A percentile compares a stretch with the other conserved stretches of the same genome.
phyloP scores from a whole-genome alignment of 2,113 vertebrate genomes.

The Uria aalge region DNA sequence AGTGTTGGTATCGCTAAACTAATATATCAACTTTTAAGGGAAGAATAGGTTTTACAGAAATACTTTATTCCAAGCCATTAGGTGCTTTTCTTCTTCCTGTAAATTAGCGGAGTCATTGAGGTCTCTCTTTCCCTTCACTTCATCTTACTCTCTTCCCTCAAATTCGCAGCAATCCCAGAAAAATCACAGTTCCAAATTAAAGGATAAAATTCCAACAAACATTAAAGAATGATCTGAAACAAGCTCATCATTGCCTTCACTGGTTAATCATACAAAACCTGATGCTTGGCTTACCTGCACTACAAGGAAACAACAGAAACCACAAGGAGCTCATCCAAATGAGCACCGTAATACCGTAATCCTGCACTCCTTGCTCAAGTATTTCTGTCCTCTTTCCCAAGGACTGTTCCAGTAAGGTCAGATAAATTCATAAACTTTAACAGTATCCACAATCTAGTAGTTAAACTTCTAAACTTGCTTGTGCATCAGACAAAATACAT shows the following conservation, averaged over 20 bases:
- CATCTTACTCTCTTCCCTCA: background rate
- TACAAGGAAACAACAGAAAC: background rate
- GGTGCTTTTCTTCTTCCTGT: background rate
- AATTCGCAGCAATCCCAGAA: background rate
- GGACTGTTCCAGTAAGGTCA: background rate
- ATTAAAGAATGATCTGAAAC: background rate
- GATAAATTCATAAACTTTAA: background rate
- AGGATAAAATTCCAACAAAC: background rate
- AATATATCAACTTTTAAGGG: background rate
- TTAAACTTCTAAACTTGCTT: background rate
- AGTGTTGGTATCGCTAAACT: background rate
- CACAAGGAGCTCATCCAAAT: background rate
- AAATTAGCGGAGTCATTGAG: background rate
- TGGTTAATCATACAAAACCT: background rate
- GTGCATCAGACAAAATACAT: background rate
- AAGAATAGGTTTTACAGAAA: background rate
- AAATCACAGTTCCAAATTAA: background rate
- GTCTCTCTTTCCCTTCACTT: background rate
- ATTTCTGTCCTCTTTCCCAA: background rate
- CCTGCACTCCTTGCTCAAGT: background rate
- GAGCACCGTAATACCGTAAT: background rate
- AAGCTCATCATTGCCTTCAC: background rate
- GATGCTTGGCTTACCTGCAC: background rate
- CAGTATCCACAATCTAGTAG: background rate
- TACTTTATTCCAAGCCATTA: background rate